These are phyloP conservation scores for Cydia fagiglandana DNA, from an alignment of 1,140 invertebrate species.

Conservation along the genomic window DNA sequence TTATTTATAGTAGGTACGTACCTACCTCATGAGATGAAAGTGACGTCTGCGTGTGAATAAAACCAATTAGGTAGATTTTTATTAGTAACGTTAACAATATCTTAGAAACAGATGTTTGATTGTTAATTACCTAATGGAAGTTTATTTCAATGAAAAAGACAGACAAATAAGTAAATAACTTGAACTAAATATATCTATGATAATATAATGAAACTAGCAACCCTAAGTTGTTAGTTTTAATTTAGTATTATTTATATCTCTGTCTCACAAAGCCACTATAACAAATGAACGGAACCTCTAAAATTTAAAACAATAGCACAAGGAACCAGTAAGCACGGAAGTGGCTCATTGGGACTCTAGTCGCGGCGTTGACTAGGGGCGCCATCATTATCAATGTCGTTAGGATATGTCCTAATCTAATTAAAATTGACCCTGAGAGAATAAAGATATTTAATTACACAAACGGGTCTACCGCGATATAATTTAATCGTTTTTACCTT, in stretches of 20 bases:
- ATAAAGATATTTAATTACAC: no score
- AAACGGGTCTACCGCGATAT: no score
- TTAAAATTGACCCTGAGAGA: no score
- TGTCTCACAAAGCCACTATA: background rate
- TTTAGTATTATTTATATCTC: no score
- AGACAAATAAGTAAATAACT: no score
- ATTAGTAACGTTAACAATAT: slow-evolving; percentile 13
- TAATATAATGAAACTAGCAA: no score
- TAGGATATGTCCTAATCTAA: background rate
- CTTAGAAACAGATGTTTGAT: background rate
- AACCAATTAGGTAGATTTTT: slow-evolving; percentile 3
- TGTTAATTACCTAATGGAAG: background rate
- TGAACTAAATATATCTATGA: no score
- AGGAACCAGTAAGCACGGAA: slow-evolving; percentile 20
- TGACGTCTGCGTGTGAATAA: slow-evolving; percentile 35
- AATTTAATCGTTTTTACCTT: no score
- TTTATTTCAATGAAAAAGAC: no score
- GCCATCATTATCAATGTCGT: background rate
- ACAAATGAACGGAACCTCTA: background rate
- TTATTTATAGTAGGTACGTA: slow-evolving; percentile 33
- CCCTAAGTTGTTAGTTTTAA: no score
- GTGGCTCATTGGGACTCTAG: slow-evolving; percentile 27
- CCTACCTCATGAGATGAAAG: slow-evolving; percentile 31
- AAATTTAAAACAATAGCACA: slow-evolving; percentile 16
- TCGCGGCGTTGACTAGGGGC: background rate